Evolutionary conservation across 2,113 vertebrate genomes (phyloP).

Genomic region (Crotalus helleri): DNA sequence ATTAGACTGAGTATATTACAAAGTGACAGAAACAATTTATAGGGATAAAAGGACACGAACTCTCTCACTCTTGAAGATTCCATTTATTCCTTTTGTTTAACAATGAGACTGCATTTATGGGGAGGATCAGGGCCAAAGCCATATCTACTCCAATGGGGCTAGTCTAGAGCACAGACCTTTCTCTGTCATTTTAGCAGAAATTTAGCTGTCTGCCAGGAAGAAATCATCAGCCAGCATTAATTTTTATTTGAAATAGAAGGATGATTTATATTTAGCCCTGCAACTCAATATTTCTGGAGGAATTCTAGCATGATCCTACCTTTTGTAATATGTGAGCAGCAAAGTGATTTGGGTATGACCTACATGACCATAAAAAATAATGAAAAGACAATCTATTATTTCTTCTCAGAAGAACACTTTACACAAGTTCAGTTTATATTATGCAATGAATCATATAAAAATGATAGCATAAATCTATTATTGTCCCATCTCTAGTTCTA

Average conservation of each 20-base stretch:
- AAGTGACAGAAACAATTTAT: not conserved
- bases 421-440: not conserved
- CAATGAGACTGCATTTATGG: rapidly evolving
- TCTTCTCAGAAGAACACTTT: not conserved
- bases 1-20: not conserved
- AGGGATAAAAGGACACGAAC: not conserved
- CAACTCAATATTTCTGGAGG: not conserved
- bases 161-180: not conserved
- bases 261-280: not conserved
- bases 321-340: not conserved
- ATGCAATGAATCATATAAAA: not conserved
- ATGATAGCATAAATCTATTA: not conserved
- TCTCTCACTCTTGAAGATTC: not conserved
- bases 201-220: not conserved
- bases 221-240: not conserved
- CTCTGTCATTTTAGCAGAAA: rapidly evolving
- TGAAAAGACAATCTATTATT: not conserved
- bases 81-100: not conserved
- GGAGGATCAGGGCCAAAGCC: not conserved
- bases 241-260: not conserved
- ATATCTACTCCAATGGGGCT: not conserved
- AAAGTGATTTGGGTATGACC: not conserved
- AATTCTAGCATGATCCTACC: not conserved
- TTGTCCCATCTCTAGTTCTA: not conserved
- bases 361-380: not conserved